A percentile compares a stretch with the other conserved stretches of the same genome.
Evolutionary conservation across 2,113 vertebrate species (phyloP).

Genomic region (Cyanocitta stelleri): DNA sequence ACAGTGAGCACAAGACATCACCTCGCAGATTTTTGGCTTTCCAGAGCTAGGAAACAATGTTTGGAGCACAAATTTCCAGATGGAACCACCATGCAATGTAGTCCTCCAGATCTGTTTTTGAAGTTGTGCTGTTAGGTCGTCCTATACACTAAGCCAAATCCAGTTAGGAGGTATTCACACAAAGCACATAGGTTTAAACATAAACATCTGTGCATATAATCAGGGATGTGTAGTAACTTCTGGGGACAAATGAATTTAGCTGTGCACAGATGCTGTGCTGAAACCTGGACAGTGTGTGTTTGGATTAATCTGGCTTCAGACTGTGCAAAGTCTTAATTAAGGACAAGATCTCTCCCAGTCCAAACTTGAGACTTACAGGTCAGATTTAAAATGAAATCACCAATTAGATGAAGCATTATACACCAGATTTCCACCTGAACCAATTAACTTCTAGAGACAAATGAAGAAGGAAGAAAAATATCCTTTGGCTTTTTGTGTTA

Average conservation of each 20-base stretch:
- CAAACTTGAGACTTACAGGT: background rate
- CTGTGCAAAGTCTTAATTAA: background rate
- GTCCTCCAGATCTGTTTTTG: background rate
- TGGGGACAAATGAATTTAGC: background rate
- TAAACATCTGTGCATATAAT: background rate
- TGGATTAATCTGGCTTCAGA: background rate
- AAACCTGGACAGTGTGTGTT: background rate
- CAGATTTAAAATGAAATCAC: background rate
- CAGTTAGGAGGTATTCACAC: background rate
- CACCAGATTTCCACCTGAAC: background rate
- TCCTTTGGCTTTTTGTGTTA: background rate
- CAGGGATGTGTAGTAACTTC: background rate
- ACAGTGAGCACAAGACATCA: background rate
- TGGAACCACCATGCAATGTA: background rate
- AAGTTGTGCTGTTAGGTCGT: background rate
- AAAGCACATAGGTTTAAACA: background rate
- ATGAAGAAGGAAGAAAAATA: background rate
- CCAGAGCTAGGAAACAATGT: background rate
- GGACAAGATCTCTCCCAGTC: background rate
- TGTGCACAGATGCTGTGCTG: background rate
- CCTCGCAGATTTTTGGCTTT: background rate
- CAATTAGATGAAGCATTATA: background rate
- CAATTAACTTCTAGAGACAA: background rate
- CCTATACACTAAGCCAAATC: background rate
- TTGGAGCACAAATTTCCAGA: background rate